Evolutionary conservation across 2,113 vertebrate species (phyloP).

Genomic region (Morone saxatilis): DNA sequence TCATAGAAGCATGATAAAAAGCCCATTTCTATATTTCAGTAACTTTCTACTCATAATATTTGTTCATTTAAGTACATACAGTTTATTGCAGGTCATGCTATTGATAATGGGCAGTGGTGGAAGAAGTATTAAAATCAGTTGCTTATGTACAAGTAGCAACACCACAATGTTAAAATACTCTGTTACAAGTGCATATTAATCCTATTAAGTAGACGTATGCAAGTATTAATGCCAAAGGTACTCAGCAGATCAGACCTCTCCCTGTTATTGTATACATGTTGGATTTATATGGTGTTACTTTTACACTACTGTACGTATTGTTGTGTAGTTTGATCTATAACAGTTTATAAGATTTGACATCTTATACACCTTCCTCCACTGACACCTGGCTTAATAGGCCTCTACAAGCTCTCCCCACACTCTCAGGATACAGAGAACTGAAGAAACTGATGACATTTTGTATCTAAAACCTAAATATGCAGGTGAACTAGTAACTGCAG

Average conservation of each 20-base stretch:
- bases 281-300: background rate
- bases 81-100: background rate
- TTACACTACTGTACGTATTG: too few species aligned
- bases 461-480: background rate
- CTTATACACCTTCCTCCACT: conserved; percentile 34
- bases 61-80: background rate
- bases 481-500: background rate
- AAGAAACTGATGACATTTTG: background rate
- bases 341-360: background rate
- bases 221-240: background rate
- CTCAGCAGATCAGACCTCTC: background rate
- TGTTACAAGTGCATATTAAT: too few species aligned
- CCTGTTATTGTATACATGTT: background rate
- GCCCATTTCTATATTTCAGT: background rate
- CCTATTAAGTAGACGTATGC: background rate
- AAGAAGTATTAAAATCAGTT: background rate
- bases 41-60: background rate
- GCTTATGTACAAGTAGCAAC: too few species aligned
- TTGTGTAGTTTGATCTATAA: background rate
- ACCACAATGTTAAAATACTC: too few species aligned
- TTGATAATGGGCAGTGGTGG: background rate
- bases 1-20: background rate
- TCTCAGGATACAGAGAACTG: conserved; percentile 35
- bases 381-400: conserved; percentile 68
- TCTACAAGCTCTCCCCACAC: conserved; percentile 51